Evolutionary conservation across 30 jellyfish, hydroid and myxozoan species (phyloP).

Genomic region (Aurelia coerulea): DNA sequence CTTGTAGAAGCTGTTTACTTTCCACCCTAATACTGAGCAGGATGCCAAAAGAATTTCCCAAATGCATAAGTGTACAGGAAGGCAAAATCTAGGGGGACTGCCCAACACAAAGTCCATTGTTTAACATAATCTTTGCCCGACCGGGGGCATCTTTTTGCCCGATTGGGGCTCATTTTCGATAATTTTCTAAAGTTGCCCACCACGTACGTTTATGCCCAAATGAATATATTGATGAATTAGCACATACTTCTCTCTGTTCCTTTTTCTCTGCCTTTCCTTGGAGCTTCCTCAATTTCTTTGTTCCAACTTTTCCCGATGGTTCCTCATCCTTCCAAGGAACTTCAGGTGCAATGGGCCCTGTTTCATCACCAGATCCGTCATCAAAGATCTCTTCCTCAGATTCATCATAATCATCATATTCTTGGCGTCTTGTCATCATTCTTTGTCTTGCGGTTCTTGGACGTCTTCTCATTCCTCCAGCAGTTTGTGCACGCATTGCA

Average conservation of each 20-base stretch:
- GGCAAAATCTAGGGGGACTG: too few relatives aligned
- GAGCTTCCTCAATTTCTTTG: conserved; percentile 79
- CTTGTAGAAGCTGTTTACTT: too few relatives aligned
- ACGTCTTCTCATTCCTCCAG: conserved; percentile 70
- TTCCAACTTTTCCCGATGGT: conserved; percentile 85
- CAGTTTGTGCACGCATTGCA: conserved; percentile 68
- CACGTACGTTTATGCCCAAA: too few relatives aligned
- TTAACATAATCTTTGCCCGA: too few relatives aligned
- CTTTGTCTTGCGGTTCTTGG: conserved; percentile 81
- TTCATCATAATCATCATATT: conserved; percentile 19
- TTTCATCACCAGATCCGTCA: conserved; percentile 39
- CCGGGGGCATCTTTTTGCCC: too few relatives aligned
- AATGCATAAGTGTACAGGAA: too few relatives aligned
- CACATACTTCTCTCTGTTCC: conserved; percentile 84
- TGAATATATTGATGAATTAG: too few relatives aligned
- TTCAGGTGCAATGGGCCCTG: background rate
- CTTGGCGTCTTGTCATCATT: conserved; percentile 56
- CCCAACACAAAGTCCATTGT: too few relatives aligned
- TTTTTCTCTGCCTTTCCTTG: conserved; percentile 94
- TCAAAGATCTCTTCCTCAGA: background rate
- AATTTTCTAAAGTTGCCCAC: too few relatives aligned
- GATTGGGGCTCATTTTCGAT: too few relatives aligned
- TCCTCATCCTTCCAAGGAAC: conserved; percentile 85
- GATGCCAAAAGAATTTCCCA: too few relatives aligned
- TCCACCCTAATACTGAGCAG: too few relatives aligned